phyloP scores from a whole-genome alignment of 1,140 invertebrate species.

The Bombus sylvicola region DNA sequence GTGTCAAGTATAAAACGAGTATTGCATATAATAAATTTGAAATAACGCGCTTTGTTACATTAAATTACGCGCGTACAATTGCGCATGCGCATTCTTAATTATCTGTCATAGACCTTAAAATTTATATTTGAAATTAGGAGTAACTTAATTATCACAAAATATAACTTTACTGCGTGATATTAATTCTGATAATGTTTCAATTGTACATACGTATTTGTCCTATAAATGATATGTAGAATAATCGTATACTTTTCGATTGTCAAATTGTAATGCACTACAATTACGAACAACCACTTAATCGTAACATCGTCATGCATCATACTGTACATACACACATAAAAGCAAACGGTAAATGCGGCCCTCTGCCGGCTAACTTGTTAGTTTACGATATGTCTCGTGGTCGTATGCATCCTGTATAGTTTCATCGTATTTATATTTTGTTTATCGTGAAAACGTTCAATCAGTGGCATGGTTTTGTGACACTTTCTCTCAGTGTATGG shows the following conservation, averaged over 20 bases:
- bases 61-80: constrained; percentile 15
- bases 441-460: not conserved
- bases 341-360: constrained; percentile 33
- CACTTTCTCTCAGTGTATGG: constrained; percentile 10
- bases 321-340: not conserved
- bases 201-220: not conserved
- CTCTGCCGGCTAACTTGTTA: constrained; percentile 31
- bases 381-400: constrained; percentile 42
- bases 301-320: constrained; percentile 13
- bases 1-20: constrained; percentile 32
- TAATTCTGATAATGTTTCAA: not conserved
- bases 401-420: constrained; percentile 23
- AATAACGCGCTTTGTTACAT: constrained; percentile 11
- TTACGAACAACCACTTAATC: constrained; percentile 10
- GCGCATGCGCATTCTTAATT: constrained; percentile 13
- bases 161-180: not conserved
- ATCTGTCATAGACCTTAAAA: too few species aligned
- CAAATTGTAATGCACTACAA: not conserved
- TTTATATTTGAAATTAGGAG: not conserved
- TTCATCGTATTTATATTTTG: constrained; percentile 25
- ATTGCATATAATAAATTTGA: constrained; percentile 15
- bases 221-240: not conserved
- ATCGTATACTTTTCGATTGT: not conserved
- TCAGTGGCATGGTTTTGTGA: constrained; percentile 38
- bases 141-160: not conserved